These are phyloP conservation scores for Pseudococcus longispinus DNA, from an alignment of 2,888 invertebrate species.

Conservation along the genomic window DNA sequence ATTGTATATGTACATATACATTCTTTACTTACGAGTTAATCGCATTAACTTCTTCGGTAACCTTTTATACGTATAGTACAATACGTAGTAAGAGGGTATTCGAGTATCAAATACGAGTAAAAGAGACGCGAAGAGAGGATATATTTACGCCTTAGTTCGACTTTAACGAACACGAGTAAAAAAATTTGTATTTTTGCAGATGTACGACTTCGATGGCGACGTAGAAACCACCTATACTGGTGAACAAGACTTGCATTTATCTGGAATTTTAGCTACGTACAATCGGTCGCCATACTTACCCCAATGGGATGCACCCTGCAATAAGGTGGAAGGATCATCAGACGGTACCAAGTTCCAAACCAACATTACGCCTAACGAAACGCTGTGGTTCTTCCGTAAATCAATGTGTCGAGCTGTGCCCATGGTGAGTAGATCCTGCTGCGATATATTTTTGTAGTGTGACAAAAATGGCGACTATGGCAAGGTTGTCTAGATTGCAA, in stretches of 20 bases:
- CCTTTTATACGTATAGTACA: background rate
- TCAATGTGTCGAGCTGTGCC: conserved; percentile 83
- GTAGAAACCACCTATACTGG: conserved; percentile 82
- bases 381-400: conserved; percentile 79
- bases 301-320: conserved; percentile 83
- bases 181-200: conserved; percentile 68
- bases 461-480: background rate
- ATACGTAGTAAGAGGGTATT: background rate
- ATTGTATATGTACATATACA: background rate
- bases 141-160: background rate
- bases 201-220: conserved; percentile 84
- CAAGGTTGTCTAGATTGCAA: conserved; percentile 27
- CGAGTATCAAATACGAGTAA: background rate
- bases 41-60: background rate
- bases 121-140: background rate
- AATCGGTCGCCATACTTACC: conserved; percentile 75
- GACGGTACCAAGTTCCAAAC: conserved; percentile 87
- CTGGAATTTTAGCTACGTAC: conserved; percentile 80
- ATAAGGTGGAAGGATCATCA: conserved; percentile 77
- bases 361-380: conserved; percentile 72
- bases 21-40: conserved; percentile 26
- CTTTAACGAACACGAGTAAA: no score
- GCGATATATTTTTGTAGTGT: background rate
- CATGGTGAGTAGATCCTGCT: conserved; percentile 68
- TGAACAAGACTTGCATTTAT: conserved; percentile 67